Conservation (phyloP, 2,113 vertebrate species). For the Alethe diademata region DNA sequence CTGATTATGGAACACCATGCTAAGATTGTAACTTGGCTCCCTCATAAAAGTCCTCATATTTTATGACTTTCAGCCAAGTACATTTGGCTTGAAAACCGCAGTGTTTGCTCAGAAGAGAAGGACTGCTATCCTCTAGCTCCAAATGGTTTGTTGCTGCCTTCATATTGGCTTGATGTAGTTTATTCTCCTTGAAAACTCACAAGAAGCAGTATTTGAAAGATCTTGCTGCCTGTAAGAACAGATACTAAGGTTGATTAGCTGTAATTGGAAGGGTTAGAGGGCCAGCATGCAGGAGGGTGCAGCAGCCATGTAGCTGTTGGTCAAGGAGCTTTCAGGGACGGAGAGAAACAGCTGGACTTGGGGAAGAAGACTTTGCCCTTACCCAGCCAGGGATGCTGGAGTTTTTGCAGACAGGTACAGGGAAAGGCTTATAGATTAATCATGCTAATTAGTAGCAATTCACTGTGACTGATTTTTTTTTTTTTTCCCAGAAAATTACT, state of each 20-base stretch:
- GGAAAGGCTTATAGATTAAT: not conserved
- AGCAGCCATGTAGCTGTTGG: not conserved
- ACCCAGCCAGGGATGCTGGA: not conserved
- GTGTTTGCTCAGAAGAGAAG: not conserved
- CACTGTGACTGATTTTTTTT: not conserved
- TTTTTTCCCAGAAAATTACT: not conserved
- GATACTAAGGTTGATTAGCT: not conserved
- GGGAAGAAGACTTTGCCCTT: not conserved
- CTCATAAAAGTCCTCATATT: not conserved
- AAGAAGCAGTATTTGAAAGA: not conserved
- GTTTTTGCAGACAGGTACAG: not conserved
- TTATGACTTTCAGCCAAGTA: constrained; percentile 5
- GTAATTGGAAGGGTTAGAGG: not conserved
- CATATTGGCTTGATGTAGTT: not conserved
- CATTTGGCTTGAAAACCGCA: not conserved
- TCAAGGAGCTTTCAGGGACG: not conserved
- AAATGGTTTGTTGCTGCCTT: not conserved
- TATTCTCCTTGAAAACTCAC: not conserved
- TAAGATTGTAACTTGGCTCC: not conserved
- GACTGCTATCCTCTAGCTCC: not conserved
- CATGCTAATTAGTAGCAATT: not conserved
- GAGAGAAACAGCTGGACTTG: not conserved
- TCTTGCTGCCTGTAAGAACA: not conserved
- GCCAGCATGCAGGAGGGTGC: not conserved
- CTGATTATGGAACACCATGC: not conserved